These are phyloP conservation scores for Copsychus sechellarum DNA, from an alignment of 2,113 vertebrate species.

Conservation along the genomic window DNA sequence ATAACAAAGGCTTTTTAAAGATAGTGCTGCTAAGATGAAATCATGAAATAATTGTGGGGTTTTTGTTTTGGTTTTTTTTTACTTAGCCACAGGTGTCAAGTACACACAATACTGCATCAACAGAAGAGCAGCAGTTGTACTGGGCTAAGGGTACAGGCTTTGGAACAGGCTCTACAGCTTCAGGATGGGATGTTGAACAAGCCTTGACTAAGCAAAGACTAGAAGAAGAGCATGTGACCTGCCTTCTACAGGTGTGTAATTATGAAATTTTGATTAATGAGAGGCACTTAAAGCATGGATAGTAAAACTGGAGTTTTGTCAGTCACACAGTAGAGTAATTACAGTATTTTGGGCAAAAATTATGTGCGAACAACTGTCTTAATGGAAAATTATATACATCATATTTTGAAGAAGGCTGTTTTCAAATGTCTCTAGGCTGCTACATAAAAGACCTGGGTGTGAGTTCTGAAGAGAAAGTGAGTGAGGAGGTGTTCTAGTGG, in stretches of 20 bases:
- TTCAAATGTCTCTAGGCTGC: not conserved
- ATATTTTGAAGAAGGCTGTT: not conserved
- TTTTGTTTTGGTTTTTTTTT: not conserved
- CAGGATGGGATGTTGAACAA: slow-evolving; percentile 98
- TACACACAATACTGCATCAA: slow-evolving; percentile 85
- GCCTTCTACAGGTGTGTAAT: slow-evolving; percentile 87
- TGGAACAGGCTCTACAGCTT: slow-evolving; percentile 96
- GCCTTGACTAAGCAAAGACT: slow-evolving; percentile 97
- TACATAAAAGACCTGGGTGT: not conserved
- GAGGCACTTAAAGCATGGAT: not conserved
- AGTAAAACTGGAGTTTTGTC: not conserved
- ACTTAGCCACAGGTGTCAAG: slow-evolving; percentile 88
- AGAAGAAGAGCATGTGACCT: slow-evolving; percentile 97
- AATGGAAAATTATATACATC: not conserved
- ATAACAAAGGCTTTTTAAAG: not conserved
- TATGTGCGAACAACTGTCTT: not conserved
- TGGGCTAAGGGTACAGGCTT: slow-evolving; percentile 99
- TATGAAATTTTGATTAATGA: not conserved
- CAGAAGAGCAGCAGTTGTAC: slow-evolving; percentile 96
- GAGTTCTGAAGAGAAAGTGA: not conserved
- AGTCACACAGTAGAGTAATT: not conserved
- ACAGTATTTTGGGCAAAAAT: not conserved
- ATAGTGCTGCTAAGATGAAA: not conserved
- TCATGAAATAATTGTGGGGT: not conserved
- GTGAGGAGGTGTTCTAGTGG: not conserved